Evolutionary conservation across 1,140 invertebrate species (phyloP).

Genomic region (Rhopalosiphum padi): DNA sequence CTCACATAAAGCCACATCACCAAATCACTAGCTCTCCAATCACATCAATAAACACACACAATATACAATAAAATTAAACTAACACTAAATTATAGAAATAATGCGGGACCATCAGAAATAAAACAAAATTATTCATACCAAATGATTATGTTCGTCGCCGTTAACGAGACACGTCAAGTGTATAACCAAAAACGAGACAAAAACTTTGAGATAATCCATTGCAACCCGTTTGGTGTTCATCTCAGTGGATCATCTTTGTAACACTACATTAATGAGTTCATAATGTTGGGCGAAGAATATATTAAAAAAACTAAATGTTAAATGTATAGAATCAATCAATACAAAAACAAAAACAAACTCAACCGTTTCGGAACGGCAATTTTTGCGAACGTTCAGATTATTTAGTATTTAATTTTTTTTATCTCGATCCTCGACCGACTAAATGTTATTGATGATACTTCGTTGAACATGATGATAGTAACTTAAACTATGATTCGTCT

Average conservation of each 20-base stretch:
- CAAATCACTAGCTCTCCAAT: neutral
- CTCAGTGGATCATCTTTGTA: constrained; percentile 22
- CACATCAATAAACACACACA: neutral
- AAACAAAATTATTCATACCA: constrained; percentile 5
- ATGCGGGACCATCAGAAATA: neutral
- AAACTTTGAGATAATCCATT: constrained; percentile 34
- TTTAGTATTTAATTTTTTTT: neutral
- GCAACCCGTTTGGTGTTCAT: neutral
- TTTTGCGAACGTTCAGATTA: neutral
- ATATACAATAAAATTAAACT: neutral
- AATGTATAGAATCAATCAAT: neutral
- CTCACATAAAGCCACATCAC: constrained; percentile 17
- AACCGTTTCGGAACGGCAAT: neutral
- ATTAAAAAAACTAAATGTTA: neutral
- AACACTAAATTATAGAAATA: neutral
- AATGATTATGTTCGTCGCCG: constrained; percentile 47
- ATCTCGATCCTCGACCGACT: neutral
- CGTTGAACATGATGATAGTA: neutral
- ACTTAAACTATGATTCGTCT: neutral
- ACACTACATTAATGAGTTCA: neutral
- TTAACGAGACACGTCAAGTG: constrained; percentile 38
- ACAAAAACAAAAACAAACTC: neutral
- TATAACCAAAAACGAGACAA: neutral
- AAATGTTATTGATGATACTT: neutral
- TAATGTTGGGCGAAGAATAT: neutral